phyloP scores from a whole-genome alignment of 2,888 invertebrate species.

The Caenorhabditis doughertyi region DNA sequence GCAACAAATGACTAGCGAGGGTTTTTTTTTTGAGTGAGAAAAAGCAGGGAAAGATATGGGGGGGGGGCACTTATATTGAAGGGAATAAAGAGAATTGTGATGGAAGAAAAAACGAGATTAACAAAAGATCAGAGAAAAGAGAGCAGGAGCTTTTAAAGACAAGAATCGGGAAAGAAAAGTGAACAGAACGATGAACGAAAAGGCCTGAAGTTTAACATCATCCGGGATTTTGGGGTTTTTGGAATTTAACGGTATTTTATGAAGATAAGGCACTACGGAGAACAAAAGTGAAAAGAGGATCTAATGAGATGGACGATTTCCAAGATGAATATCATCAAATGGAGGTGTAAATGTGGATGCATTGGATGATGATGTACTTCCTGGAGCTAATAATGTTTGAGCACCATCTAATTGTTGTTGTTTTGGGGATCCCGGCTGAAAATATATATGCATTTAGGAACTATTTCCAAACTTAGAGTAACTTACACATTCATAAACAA shows the following conservation, averaged over 20 bases:
- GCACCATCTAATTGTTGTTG: not conserved
- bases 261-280: conserved; percentile 1
- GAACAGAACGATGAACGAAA: not conserved
- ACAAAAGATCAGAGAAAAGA: conserved; percentile 6
- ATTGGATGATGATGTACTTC: conserved; percentile 42
- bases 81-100: not conserved
- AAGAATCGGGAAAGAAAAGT: conserved; percentile 36
- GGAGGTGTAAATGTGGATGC: conserved; percentile 48
- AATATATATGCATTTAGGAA: not conserved
- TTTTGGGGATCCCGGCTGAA: conserved; percentile 19
- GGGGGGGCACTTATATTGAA: not conserved
- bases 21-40: not conserved
- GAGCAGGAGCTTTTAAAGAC: not conserved
- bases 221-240: conserved; percentile 34
- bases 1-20: conserved; percentile 31
- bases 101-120: conserved; percentile 14
- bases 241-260: not conserved
- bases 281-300: not conserved
- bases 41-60: conserved; percentile 3
- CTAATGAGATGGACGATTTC: conserved; percentile 47
- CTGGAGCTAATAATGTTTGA: conserved; percentile 33
- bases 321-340: conserved; percentile 52
- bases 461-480: not conserved
- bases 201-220: conserved; percentile 8
- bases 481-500: conserved; percentile 18